Base-by-base conservation (phyloP, 2,888 invertebrate species). In the Pyrrhia umbra region DNA sequence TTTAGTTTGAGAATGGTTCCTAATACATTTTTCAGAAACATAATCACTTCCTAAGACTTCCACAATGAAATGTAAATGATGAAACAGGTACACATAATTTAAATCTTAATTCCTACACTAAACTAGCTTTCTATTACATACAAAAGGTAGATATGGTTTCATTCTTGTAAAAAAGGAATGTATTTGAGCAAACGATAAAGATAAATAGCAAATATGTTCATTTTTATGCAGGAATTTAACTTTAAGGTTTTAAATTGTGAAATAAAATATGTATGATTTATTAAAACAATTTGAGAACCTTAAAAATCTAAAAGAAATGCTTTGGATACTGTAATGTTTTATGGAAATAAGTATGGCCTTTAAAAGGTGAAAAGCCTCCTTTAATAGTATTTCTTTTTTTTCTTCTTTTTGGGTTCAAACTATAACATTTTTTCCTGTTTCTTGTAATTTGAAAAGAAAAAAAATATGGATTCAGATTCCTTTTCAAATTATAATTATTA, bases 101-200 rank as follows among this genome's bases (percentile, higher is more conserved):
- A 30, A 25, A 18, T 37, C 16, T 50, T 52, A 63, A 23, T 20
- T 40, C 45, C 20, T 60, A 59, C 0, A 0, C 13, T 66, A 59
- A n/a, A 34, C 43, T 75, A 77, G 42, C 42, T 68, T 20, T 61
- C 9, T 61, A 54, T 50, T 18, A 43, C 6, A 40, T 15, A 46
- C 45, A 62, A 61, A 34, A 78, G 78, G 78, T 78, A 78, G 78
- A 76, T 67, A 43, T 45, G 78, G 78, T 78, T 78, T 46, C 64
- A 13, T 8, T 23, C n/a, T 25, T 43, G 0, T 9, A n/a, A 52
- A 27, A 16, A 42, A 40, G 20, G 18, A 54, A 67, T 57, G 9
- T 45, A 27, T 2, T 72, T 73, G 63, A 76, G 66, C 70, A 34
- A n/a, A n/a, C 13, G 34, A 34, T 34, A 34, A 34, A 34, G 34